Evolutionary conservation across 2,888 invertebrate species (phyloP).

Genomic region (Hedya salicella): DNA sequence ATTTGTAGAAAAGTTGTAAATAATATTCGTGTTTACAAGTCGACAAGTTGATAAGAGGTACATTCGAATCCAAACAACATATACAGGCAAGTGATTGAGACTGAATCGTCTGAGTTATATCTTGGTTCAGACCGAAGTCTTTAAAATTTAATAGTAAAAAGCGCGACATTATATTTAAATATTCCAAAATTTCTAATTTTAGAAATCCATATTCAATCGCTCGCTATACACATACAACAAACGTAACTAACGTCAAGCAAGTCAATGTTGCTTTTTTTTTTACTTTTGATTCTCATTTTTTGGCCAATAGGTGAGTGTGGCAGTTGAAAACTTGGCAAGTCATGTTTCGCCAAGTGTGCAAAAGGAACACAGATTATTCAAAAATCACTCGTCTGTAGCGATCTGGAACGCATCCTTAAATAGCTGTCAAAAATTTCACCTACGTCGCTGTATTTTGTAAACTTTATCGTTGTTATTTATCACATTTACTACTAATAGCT

Average conservation of each 20-base stretch:
- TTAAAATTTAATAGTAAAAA: conserved; percentile 48
- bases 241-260: conserved; percentile 17
- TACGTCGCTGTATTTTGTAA: conserved; percentile 41
- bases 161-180: conserved; percentile 45
- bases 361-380: conserved; percentile 21
- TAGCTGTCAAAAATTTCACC: conserved; percentile 36
- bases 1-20: conserved; percentile 47
- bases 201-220: neutral
- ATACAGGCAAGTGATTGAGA: conserved; percentile 50
- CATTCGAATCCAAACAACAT: conserved; percentile 52
- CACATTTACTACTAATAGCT: conserved; percentile 19
- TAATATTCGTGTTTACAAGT: conserved; percentile 51
- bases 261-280: conserved; percentile 2
- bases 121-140: conserved; percentile 49
- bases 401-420: conserved; percentile 37
- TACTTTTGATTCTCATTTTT: neutral
- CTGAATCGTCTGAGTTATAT: conserved; percentile 49
- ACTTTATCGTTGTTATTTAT: conserved; percentile 40
- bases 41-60: conserved; percentile 45
- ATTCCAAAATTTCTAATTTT: conserved; percentile 13
- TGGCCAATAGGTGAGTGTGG: neutral
- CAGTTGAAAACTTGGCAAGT: conserved; percentile 11
- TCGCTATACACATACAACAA: conserved; percentile 3
- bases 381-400: conserved; percentile 35
- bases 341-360: conserved; percentile 27